These are phyloP conservation scores for Octodon degus DNA, from an alignment of 2,113 vertebrate species.

Conservation along the genomic window DNA sequence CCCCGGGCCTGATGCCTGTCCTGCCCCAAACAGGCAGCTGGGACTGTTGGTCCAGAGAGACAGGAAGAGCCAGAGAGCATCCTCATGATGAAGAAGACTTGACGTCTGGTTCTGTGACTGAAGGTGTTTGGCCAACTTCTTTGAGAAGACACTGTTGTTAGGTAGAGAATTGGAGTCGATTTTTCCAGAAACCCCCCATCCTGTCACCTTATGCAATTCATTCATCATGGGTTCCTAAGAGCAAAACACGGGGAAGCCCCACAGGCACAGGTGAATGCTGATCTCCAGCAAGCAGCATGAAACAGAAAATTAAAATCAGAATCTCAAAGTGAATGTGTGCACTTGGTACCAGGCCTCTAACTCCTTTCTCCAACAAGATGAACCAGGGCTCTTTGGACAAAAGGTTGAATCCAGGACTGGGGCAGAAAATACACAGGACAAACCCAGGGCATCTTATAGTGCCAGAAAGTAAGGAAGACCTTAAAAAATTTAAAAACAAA, in stretches of 20 bases:
- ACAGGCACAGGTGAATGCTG: not conserved
- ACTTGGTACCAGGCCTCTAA: not conserved
- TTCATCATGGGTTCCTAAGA: not conserved
- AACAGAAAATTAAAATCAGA: not conserved
- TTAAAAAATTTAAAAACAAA: not conserved
- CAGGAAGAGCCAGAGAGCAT: accelerated
- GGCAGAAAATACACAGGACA: not conserved
- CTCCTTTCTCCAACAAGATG: too few species aligned
- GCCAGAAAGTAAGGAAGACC: not conserved
- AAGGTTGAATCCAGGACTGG: not conserved
- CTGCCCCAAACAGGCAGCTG: not conserved
- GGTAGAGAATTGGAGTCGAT: not conserved
- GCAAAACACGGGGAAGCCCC: not conserved
- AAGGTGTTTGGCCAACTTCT: not conserved
- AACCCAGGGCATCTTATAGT: not conserved
- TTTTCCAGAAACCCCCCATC: not conserved
- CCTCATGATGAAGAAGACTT: too few species aligned
- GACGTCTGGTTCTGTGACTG: not conserved
- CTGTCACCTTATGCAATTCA: not conserved
- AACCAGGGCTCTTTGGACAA: not conserved
- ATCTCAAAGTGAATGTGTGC: not conserved
- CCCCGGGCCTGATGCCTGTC: accelerated
- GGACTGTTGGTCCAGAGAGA: accelerated
- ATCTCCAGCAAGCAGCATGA: not conserved
- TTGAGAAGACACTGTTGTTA: not conserved